phyloP scores from a whole-genome alignment of 2,888 invertebrate species.

The Melanostoma mellinum region DNA sequence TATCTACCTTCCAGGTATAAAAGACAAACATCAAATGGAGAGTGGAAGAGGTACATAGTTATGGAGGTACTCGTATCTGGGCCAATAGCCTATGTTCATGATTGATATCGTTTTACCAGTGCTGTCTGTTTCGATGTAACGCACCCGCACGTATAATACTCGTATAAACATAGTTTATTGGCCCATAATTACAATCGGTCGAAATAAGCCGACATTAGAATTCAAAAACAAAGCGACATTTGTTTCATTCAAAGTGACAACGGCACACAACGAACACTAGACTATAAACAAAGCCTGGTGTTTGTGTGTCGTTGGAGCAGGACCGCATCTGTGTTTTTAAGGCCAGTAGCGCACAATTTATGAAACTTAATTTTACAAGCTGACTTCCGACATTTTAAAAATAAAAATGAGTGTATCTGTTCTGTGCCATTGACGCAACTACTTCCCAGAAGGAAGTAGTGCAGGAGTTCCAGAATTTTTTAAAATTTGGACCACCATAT shows the following conservation, averaged over 20 bases:
- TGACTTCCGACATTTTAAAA: too few species aligned
- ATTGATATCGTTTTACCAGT: constrained; percentile 28
- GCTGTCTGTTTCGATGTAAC: constrained; percentile 18
- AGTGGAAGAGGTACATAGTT: background rate
- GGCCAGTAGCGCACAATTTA: background rate
- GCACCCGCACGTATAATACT: constrained; percentile 42
- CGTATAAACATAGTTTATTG: constrained; percentile 39
- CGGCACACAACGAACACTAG: constrained; percentile 4
- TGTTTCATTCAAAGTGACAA: constrained; percentile 46
- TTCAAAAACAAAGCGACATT: constrained; percentile 48
- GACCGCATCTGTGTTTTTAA: background rate
- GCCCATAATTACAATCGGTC: constrained; percentile 37
- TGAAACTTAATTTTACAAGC: background rate
- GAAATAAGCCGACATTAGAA: constrained; percentile 17
- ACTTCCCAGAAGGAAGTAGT: too few species aligned
- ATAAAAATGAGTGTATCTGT: too few species aligned
- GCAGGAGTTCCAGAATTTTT: too few species aligned
- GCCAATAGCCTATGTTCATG: constrained; percentile 35
- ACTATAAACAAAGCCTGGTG: constrained; percentile 25
- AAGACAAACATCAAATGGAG: background rate
- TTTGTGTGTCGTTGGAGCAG: constrained; percentile 9
- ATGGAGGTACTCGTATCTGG: constrained; percentile 33
- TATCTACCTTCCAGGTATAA: constrained; percentile 8
- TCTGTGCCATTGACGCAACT: too few species aligned
- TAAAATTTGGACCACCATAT: too few species aligned